These are phyloP conservation scores for Drosophila sturtevanti DNA, from an alignment of 1,140 invertebrate genomes.

Conservation along the genomic window DNA sequence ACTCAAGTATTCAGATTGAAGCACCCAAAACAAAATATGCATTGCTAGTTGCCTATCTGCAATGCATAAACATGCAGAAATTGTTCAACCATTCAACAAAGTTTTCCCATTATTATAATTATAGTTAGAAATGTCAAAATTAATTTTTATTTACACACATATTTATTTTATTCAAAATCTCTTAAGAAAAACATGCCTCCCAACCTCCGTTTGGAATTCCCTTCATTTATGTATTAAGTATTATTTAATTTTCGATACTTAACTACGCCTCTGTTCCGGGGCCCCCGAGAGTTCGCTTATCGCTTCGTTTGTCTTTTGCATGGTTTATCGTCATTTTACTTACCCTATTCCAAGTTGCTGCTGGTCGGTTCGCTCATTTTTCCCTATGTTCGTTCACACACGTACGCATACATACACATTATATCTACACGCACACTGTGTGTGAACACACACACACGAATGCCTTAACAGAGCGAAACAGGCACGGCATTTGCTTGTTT, in stretches of 20 bases:
- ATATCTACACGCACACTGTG: not conserved
- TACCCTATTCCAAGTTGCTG: slow-evolving; percentile 6
- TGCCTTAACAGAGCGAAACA: not conserved
- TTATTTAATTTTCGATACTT: not conserved
- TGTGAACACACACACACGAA: not conserved
- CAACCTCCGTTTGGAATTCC: not conserved
- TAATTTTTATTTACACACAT: no score
- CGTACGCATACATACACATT: not conserved
- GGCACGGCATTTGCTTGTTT: not conserved
- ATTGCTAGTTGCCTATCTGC: no score
- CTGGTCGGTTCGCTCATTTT: not conserved
- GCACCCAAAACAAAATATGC: no score
- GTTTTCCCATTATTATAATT: no score
- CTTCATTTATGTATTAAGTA: not conserved
- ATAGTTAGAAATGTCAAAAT: no score
- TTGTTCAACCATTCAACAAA: no score
- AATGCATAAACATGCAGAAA: no score
- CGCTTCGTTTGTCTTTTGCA: slow-evolving; percentile 10
- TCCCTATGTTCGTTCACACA: not conserved
- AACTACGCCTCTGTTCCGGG: not conserved
- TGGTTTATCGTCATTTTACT: slow-evolving; percentile 5
- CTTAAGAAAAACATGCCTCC: not conserved
- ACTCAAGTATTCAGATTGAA: no score
- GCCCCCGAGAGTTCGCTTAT: slow-evolving; percentile 8
- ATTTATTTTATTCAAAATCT: not conserved